Conservation (phyloP, 2,113 vertebrate genomes). For the Chlamydotis undulata region DNA sequence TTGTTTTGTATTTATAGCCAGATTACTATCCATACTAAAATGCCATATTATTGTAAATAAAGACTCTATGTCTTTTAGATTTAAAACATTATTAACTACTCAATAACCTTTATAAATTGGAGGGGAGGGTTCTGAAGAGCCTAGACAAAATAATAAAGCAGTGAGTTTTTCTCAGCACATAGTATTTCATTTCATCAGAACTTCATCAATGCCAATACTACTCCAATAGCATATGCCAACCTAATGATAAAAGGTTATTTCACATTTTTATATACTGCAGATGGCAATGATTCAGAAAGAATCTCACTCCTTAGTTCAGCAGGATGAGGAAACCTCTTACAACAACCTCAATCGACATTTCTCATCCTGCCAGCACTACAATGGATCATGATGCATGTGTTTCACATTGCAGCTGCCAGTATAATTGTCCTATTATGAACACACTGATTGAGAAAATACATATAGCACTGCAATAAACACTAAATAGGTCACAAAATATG, state of each 20-base stretch:
- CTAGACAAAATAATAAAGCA: not conserved
- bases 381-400: not conserved
- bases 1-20: not conserved
- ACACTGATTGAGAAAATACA: conserved; percentile 11
- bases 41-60: not conserved
- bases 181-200: not conserved
- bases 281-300: conserved; percentile 52
- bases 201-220: conserved; percentile 26
- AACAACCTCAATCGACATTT: conserved; percentile 43
- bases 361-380: conserved; percentile 60
- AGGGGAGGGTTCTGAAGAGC: not conserved
- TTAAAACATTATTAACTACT: not conserved
- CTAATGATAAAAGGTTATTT: conserved; percentile 52
- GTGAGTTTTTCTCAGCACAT: not conserved
- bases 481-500: conserved; percentile 8
- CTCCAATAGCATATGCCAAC: conserved; percentile 15
- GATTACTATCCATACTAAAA: not conserved
- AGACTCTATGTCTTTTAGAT: not conserved
- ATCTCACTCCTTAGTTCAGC: conserved; percentile 24
- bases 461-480: not conserved
- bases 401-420: not conserved
- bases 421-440: conserved; percentile 27
- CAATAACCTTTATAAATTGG: not conserved
- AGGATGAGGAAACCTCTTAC: conserved; percentile 63
- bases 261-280: conserved; percentile 56